Conservation (phyloP, 2,888 invertebrate genomes). For the Sisyra nigra region DNA sequence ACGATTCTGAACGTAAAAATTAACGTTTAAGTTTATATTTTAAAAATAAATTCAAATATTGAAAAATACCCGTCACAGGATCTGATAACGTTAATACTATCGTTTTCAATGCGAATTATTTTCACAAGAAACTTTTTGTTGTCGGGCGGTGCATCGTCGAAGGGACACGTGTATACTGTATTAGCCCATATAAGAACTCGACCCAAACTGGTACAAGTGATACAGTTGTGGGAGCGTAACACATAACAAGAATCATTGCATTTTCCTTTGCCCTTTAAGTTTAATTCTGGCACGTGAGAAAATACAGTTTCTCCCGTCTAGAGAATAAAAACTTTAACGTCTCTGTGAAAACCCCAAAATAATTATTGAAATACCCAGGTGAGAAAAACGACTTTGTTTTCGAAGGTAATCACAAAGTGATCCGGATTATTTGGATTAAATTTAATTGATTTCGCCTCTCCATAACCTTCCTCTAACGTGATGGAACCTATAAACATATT, state of each 20-base stretch:
- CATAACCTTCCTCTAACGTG: conserved; percentile 13
- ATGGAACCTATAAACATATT: conserved; percentile 11
- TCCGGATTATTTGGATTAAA: conserved; percentile 26
- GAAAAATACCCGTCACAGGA: conserved; percentile 3
- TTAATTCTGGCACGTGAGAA: conserved; percentile 11
- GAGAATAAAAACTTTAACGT: conserved; percentile 14
- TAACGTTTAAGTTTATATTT: background rate
- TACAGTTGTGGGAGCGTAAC: conserved; percentile 28
- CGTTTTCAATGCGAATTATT: conserved; percentile 25
- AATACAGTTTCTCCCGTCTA: conserved; percentile 19
- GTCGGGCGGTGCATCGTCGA: conserved; percentile 18
- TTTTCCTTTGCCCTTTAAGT: conserved; percentile 24
- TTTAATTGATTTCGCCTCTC: conserved; percentile 19
- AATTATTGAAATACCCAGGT: too few relatives aligned
- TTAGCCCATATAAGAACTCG: conserved; percentile 33
- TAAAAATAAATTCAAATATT: background rate
- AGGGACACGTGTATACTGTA: conserved; percentile 26
- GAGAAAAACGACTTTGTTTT: conserved; percentile 23
- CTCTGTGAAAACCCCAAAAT: too few relatives aligned
- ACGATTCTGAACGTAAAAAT: conserved; percentile 25
- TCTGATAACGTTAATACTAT: conserved; percentile 2
- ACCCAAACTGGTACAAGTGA: conserved; percentile 33
- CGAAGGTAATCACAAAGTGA: conserved; percentile 27
- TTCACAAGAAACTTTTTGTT: conserved; percentile 32
- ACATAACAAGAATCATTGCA: conserved; percentile 36